Percentiles rank a stretch among this genome's conserved stretches.
Conservation (phyloP, 23 tunicate species). For the Ascidia mentula region DNA sequence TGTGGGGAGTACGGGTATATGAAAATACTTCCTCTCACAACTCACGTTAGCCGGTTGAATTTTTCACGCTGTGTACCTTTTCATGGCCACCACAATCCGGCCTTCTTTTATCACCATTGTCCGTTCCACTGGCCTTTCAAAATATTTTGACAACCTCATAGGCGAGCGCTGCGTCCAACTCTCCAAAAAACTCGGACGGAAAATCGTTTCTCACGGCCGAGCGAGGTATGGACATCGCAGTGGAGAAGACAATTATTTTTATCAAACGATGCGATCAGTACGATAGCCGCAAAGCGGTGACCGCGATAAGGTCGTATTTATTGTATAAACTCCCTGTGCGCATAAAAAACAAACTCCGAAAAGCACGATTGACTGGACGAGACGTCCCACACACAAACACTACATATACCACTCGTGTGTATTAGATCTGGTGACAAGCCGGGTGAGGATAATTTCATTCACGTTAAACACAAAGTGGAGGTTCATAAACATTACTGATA, state of each 20-base stretch:
- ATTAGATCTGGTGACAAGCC: background rate
- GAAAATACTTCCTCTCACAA: too few species aligned
- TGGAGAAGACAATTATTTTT: background rate
- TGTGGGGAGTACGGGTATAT: too few species aligned
- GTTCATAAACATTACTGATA: too few species aligned
- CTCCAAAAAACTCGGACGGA: too few species aligned
- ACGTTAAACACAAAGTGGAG: too few species aligned
- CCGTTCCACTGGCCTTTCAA: too few species aligned
- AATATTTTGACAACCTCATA: too few species aligned
- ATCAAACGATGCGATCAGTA: background rate
- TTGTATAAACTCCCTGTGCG: background rate
- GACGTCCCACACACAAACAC: background rate
- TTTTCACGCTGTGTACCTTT: too few species aligned
- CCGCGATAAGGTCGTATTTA: background rate
- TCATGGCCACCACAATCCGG: too few species aligned
- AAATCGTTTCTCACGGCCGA: background rate
- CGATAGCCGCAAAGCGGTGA: background rate
- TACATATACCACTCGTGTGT: background rate
- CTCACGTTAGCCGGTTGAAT: too few species aligned
- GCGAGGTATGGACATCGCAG: background rate
- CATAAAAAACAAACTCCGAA: conserved; percentile 1
- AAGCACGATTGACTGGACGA: background rate
- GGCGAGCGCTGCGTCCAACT: too few species aligned
- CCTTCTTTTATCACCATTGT: too few species aligned
- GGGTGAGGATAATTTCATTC: background rate